Base-by-base conservation (phyloP, 2,888 invertebrate genomes). In the Eristalinus aeneus region DNA sequence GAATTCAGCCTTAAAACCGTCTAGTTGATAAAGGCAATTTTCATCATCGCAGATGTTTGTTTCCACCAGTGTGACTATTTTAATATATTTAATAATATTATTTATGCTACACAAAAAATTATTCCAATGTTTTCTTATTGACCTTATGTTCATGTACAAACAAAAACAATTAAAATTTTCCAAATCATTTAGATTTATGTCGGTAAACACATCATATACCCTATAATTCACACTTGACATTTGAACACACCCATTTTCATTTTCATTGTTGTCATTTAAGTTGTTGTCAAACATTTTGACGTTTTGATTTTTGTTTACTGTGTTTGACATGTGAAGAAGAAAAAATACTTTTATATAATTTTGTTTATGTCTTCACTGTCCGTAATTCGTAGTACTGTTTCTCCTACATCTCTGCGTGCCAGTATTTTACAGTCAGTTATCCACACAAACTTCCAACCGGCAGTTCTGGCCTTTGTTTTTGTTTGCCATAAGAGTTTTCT, bases 371-470 rank as follows among this genome's bases (percentile, higher is more conserved):
- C 31, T 60, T 60, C 60, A 60, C 27, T 31, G 5, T 12, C 12
- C 12, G 60, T 60, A 31, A 60, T 60, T 60, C 27, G 31, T 31
- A 60, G 60, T 31, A 60, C 60, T 1, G 60, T 60, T 31, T 10
- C 60, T 31, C 23, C 23, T 31, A 11, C 31, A 31, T 60, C 16
- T 60, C 27, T 60, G n/a, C 60, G 60, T 60, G 60, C 60, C 23
- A 60, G 16, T 31, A 60, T 60, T 60, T 31, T 27, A 60, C 60
- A 5, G 31, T 60, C 60, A n/a, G 2, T 27, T n/a, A 27, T 20
- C 31, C 60, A 60, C 11, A 60, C 31, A 60, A 58, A 69, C 2
- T 58, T 69, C 58, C 58, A 69, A n/a, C 34, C 23, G 23, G 34
- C 9, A 5, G 23, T 27, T 67, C 20, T 32, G 10, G 67, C 58